A percentile compares a stretch with the other conserved stretches of the same genome.
Evolutionary conservation across 64 coral and sea anemone species (phyloP).

Genomic region (Astreopora myriophthalma): DNA sequence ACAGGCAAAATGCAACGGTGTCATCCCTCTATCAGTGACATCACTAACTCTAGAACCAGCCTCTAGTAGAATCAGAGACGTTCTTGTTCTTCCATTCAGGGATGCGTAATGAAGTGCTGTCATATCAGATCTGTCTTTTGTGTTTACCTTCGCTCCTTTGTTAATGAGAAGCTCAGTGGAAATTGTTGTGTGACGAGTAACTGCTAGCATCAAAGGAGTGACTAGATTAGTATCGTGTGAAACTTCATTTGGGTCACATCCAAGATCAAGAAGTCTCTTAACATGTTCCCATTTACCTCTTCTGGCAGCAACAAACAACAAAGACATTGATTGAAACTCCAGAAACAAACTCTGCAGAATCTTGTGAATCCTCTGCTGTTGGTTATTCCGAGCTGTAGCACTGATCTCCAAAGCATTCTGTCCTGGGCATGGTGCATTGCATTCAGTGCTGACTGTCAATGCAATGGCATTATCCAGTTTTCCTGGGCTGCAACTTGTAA

Average conservation of each 20-base stretch:
- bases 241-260: constrained; percentile 62
- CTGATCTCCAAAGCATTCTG: constrained; percentile 23
- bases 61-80: constrained; percentile 67
- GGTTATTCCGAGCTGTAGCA: not conserved
- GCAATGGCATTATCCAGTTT: constrained; percentile 85
- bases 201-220: constrained; percentile 83
- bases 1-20: constrained; percentile 70
- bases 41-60: constrained; percentile 64
- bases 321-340: constrained; percentile 32
- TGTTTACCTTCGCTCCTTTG: constrained; percentile 43
- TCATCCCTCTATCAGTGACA: constrained; percentile 73
- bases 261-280: constrained; percentile 63
- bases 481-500: constrained; percentile 70
- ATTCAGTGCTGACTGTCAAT: constrained; percentile 43
- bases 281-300: constrained; percentile 67
- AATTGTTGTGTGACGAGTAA: constrained; percentile 52
- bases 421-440: not conserved
- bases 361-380: constrained; percentile 23
- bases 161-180: constrained; percentile 68
- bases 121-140: constrained; percentile 72
- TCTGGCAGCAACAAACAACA: constrained; percentile 47
- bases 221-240: not conserved
- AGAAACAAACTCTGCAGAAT: constrained; percentile 6
- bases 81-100: constrained; percentile 56
- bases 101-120: constrained; percentile 77